These are phyloP conservation scores for Boloria selene DNA, from an alignment of 2,888 invertebrate species.

Conservation along the genomic window DNA sequence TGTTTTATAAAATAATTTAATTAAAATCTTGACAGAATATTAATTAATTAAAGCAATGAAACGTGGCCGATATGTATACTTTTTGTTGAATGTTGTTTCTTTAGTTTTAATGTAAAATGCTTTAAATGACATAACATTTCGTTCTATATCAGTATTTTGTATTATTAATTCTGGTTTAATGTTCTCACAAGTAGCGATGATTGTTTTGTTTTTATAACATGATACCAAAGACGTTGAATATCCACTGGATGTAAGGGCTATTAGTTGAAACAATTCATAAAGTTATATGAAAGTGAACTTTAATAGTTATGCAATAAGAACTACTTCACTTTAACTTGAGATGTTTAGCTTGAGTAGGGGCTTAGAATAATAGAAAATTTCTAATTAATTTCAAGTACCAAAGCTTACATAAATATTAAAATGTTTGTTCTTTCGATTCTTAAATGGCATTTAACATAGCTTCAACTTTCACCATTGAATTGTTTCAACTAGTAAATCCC, in stretches of 20 bases:
- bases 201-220: slow-evolving; percentile 65
- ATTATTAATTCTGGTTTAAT: slow-evolving; percentile 50
- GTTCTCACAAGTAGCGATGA: slow-evolving; percentile 59
- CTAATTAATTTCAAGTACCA: too few species aligned
- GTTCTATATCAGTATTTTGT: slow-evolving; percentile 73
- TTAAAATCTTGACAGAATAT: not conserved
- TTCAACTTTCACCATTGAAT: not conserved
- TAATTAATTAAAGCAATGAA: slow-evolving; percentile 14
- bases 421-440: too few species aligned
- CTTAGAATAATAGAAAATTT: too few species aligned
- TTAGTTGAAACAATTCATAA: slow-evolving; percentile 23
- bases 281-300: not conserved
- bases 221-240: slow-evolving; percentile 82
- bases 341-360: too few species aligned
- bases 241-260: slow-evolving; percentile 57
- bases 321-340: too few species aligned
- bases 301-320: not conserved
- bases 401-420: too few species aligned
- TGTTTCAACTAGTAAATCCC: slow-evolving; percentile 28
- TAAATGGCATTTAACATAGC: too few species aligned
- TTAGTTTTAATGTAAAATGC: slow-evolving; percentile 71
- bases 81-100: slow-evolving; percentile 69
- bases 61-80: slow-evolving; percentile 42
- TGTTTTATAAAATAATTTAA: not conserved
- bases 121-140: slow-evolving; percentile 73